phyloP scores from a whole-genome alignment of 2,797 vertebrate genomes.

The Anableps anableps region DNA sequence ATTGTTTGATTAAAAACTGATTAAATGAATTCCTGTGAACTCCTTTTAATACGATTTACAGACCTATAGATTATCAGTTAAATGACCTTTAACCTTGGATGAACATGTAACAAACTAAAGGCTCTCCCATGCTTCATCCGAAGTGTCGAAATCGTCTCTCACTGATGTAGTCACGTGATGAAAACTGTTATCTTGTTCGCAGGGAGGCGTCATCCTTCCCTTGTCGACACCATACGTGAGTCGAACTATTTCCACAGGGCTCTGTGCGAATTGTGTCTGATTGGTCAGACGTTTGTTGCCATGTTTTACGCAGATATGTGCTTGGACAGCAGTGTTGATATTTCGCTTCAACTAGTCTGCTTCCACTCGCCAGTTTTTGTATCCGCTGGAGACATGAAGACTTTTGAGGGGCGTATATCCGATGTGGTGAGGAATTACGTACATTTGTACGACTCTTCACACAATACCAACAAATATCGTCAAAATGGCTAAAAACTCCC shows the following conservation, averaged over 20 bases:
- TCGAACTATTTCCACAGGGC: neutral
- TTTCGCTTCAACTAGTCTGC: neutral
- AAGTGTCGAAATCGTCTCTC: neutral
- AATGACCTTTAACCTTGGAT: neutral
- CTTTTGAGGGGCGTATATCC: neutral
- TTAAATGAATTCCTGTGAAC: too few relatives aligned
- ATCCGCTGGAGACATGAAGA: neutral
- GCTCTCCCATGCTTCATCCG: neutral
- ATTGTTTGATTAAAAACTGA: too few relatives aligned
- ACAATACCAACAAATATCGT: neutral
- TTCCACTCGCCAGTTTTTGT: neutral
- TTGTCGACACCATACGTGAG: neutral
- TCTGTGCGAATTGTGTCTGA: neutral
- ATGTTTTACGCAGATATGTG: neutral
- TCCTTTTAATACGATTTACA: neutral
- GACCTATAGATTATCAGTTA: neutral
- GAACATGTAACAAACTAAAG: neutral
- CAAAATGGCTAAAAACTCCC: neutral
- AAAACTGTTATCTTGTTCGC: neutral
- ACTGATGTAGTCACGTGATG: neutral
- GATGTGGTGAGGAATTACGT: neutral
- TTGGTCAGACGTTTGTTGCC: neutral
- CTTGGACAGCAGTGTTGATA: neutral
- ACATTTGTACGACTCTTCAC: neutral
- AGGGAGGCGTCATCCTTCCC: neutral